Base-by-base conservation (phyloP, 2,888 invertebrate species). In the Leistus spinibarbis region DNA sequence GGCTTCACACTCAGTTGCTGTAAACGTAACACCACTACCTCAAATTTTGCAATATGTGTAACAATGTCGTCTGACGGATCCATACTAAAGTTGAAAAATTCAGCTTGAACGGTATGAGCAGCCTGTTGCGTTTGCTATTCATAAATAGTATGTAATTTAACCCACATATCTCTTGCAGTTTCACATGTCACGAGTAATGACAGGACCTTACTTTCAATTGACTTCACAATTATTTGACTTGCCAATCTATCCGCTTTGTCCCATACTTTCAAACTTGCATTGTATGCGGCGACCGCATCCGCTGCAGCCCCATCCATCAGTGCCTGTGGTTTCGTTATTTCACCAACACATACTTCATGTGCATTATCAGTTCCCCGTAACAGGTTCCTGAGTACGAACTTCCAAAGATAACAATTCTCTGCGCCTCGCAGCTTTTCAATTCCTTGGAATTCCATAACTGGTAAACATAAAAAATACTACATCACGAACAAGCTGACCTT, bases 211-310 rank as follows among this genome's bases (percentile, higher is more conserved):
- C 24, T 24, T 7, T 24, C 24, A 24, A 24, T 4, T 24, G 24
- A 7, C 24, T 24, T 24, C 24, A 24, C 3, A 24, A 24, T 24
- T 3, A 24, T 24, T 24, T 4, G 24, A 7, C 24, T 24, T 24
- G 24, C 24, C 24, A 24, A 24, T 24, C 24, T 60, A 23, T 64
- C 64, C 23, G 64, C 24, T 23, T 64, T 64, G 16, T 64, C 24
- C 24, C 64, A 64, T 64, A 40, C 40, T 66, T 66, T 66, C 66
- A 66, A 66, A 53, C 66, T 66, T 5, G 66, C 66, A 40, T 66
- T 66, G 53, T 66, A 20, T 66, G 66, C 66, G 9, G 17, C 53
- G 13, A 27, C 17, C 40, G 56, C 56, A n/a, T 4, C 3, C 17
- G 56, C 56, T 4, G n/a, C 53, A 66, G 66, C 16, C 19, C 27